These are phyloP conservation scores for Thermophis baileyi DNA, from an alignment of 2,113 vertebrate genomes.

Conservation along the genomic window DNA sequence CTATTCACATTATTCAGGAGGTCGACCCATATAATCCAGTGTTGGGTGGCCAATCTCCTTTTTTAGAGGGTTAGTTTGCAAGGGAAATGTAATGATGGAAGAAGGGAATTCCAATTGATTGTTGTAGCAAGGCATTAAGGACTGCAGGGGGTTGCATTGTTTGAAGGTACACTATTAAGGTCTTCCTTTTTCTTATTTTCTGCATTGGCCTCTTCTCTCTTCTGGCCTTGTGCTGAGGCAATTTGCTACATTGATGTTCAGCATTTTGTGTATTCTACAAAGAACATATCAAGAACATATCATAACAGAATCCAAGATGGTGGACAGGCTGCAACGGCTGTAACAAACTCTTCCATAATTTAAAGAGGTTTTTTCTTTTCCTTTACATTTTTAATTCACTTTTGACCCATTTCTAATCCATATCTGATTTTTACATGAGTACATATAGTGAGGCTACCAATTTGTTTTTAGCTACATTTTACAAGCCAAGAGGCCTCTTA, in stretches of 20 bases:
- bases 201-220: background rate
- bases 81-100: background rate
- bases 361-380: too few species aligned
- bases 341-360: too few species aligned
- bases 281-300: background rate
- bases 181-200: background rate
- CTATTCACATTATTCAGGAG: background rate
- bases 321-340: too few species aligned
- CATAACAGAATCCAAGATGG: too few species aligned
- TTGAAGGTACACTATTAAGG: background rate
- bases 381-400: too few species aligned
- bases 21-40: background rate
- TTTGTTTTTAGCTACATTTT: too few species aligned
- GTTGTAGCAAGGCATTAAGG: background rate
- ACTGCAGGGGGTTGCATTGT: background rate
- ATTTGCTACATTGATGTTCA: background rate
- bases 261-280: background rate
- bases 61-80: background rate
- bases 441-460: too few species aligned
- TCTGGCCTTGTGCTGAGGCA: background rate
- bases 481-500: too few species aligned
- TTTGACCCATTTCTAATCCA: too few species aligned
- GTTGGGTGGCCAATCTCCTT: background rate
- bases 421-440: too few species aligned
- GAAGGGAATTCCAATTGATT: background rate